Conservation (phyloP, 2,113 vertebrate genomes). For the Malurus alboscapulatus region DNA sequence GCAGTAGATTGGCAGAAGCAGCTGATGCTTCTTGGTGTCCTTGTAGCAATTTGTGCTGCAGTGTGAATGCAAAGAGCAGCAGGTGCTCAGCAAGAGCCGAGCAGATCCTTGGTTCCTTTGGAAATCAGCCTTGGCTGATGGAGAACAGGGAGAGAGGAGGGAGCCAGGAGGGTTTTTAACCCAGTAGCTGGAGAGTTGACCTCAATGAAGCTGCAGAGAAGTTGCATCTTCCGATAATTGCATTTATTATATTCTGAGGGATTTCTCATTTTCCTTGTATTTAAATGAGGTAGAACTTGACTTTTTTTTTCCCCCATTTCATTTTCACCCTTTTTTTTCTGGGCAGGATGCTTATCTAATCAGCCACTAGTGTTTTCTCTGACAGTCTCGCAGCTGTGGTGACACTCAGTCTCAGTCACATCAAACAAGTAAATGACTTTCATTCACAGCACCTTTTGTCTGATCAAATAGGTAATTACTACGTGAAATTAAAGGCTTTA, state of each 20-base stretch:
- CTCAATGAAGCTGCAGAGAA: background rate
- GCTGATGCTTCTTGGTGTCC: background rate
- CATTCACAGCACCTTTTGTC: slow-evolving; percentile 70
- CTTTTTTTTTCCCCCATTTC: background rate
- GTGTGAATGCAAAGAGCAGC: background rate
- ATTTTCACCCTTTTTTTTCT: background rate
- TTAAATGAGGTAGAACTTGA: slow-evolving; percentile 3
- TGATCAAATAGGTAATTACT: slow-evolving; percentile 76
- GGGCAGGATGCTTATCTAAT: slow-evolving; percentile 42
- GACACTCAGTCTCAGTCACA: slow-evolving; percentile 52
- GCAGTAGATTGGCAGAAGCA: background rate
- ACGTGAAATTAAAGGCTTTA: slow-evolving; percentile 70
- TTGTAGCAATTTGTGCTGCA: background rate
- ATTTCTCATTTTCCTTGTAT: slow-evolving; percentile 7
- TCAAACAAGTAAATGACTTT: slow-evolving; percentile 67
- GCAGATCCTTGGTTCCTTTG: background rate
- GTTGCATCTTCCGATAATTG: background rate
- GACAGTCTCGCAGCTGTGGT: slow-evolving; percentile 65
- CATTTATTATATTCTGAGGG: background rate
- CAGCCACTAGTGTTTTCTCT: slow-evolving; percentile 48
- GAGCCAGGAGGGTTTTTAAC: background rate
- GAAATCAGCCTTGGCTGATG: background rate
- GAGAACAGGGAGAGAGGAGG: background rate
- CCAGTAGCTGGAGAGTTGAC: background rate
- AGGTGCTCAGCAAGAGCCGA: background rate